A percentile compares a stretch with the other conserved stretches of the same genome.
Conservation (phyloP, 2,113 vertebrate species). For the Brachionichthys hirsutus region DNA sequence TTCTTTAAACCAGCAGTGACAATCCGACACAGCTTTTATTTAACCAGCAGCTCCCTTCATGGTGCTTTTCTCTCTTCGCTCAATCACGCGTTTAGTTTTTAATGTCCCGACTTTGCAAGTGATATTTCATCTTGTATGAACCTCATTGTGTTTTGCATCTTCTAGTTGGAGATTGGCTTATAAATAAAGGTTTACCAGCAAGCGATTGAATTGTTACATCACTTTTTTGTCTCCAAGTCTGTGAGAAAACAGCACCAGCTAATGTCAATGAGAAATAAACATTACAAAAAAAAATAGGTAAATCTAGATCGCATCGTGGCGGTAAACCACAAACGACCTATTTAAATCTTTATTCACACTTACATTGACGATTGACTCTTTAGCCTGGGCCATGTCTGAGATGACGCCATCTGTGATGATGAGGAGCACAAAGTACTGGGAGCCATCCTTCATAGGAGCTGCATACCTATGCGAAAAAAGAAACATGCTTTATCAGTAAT, state of each 20-base stretch:
- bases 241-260: background rate
- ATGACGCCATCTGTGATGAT: slow-evolving; percentile 96
- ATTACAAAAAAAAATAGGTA: no score
- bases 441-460: slow-evolving; percentile 90
- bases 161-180: background rate
- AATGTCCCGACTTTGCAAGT: background rate
- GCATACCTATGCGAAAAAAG: slow-evolving; percentile 81
- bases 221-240: no score
- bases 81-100: background rate
- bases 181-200: background rate
- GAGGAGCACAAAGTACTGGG: slow-evolving; percentile 96
- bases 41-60: no score
- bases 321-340: background rate
- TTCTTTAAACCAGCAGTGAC: no score
- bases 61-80: background rate
- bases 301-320: slow-evolving; percentile 1
- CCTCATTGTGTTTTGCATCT: background rate
- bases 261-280: no score
- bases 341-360: slow-evolving; percentile 48
- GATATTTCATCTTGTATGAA: background rate
- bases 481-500: background rate
- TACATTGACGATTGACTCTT: slow-evolving; percentile 94
- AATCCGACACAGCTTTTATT: no score
- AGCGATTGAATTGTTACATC: background rate
- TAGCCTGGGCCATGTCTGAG: slow-evolving; percentile 96